A percentile compares a stretch with the other conserved stretches of the same genome.
phyloP scores from a whole-genome alignment of 1,140 invertebrate species.

The Philotrypesis tridentata region DNA sequence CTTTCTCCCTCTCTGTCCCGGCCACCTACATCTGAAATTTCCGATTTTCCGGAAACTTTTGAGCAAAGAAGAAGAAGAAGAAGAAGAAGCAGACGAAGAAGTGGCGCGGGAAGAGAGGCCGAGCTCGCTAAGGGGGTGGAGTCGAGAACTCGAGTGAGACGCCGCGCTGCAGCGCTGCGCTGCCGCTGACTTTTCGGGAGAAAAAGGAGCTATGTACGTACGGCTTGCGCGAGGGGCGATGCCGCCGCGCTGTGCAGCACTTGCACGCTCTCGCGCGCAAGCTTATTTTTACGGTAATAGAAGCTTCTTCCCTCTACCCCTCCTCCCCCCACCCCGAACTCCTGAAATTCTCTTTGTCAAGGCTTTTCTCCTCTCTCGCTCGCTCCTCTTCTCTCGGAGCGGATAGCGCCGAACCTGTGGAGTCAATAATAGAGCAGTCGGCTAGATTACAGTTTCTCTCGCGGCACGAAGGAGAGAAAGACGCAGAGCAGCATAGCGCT shows the following conservation, averaged over 20 bases:
- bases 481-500: too few relatives aligned
- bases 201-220: too few relatives aligned
- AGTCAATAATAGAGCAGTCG: neutral
- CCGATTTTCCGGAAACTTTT: constrained; percentile 50
- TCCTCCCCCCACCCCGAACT: too few relatives aligned
- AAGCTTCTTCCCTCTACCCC: neutral
- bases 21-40: constrained; percentile 45
- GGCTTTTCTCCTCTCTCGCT: neutral
- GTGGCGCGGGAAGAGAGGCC: constrained; percentile 1
- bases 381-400: too few relatives aligned
- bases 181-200: neutral
- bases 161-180: neutral
- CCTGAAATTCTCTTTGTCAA: neutral
- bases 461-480: neutral
- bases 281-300: neutral
- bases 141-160: neutral
- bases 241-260: too few relatives aligned
- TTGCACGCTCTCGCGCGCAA: neutral
- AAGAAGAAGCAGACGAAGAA: constrained; percentile 35
- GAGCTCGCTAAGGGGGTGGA: neutral
- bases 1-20: constrained; percentile 20
- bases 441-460: neutral
- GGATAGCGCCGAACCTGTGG: neutral
- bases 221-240: too few relatives aligned
- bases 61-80: constrained; percentile 19